phyloP scores from a whole-genome alignment of 2,888 invertebrate species.

The Phania funesta region DNA sequence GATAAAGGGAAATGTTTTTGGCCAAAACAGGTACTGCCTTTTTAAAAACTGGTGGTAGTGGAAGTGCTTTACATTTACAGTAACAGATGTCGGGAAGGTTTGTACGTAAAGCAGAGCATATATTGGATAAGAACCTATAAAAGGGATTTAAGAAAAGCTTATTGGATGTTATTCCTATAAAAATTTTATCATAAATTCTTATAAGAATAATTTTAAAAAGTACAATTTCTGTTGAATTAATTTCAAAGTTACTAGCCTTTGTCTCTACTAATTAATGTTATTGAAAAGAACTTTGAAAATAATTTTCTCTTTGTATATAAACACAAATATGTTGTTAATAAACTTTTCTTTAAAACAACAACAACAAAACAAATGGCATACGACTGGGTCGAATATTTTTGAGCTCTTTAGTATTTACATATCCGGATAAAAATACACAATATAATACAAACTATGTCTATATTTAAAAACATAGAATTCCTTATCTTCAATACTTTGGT shows the following conservation, averaged over 20 bases:
- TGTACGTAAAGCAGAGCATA: conserved; percentile 28
- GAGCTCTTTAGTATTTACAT: no score
- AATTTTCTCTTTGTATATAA: conserved; percentile 27
- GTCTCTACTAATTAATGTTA: not conserved
- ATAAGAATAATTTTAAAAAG: conserved; percentile 32
- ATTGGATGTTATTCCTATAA: conserved; percentile 55
- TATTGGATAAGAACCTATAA: conserved; percentile 49
- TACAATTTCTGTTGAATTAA: conserved; percentile 34
- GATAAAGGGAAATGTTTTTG: conserved; percentile 9
- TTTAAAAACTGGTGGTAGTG: conserved; percentile 23
- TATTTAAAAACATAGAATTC: no score
- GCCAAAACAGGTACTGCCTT: conserved; percentile 44
- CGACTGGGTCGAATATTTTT: no score
- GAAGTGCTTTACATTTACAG: conserved; percentile 28
- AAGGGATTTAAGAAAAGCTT: conserved; percentile 53
- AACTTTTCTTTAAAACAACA: conserved; percentile 50
- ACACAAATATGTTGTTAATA: conserved; percentile 37
- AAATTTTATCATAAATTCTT: conserved; percentile 48
- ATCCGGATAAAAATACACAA: no score
- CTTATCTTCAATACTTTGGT: no score
- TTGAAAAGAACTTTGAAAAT: conserved; percentile 42
- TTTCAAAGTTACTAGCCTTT: conserved; percentile 33
- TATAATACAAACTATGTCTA: no score
- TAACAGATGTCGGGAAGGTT: conserved; percentile 25
- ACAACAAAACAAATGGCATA: not conserved